Conservation (phyloP, 1,140 invertebrate species). For the Trichonephila clavipes region DNA sequence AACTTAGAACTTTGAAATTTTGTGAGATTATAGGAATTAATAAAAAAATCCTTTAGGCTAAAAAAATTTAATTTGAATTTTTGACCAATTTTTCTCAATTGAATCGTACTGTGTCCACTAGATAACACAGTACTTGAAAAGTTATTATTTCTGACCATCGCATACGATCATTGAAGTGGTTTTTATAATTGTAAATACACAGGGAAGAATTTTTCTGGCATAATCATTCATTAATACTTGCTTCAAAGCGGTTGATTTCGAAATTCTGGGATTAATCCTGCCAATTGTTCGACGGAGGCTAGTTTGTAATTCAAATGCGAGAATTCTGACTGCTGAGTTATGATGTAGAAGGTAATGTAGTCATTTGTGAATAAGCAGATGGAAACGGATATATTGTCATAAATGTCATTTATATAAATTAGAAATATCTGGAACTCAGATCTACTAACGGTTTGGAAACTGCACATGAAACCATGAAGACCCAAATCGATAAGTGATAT, state of each 20-base stretch:
- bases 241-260: background rate
- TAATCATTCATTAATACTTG: no score
- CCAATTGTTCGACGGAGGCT: background rate
- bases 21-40: no score
- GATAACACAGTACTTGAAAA: no score
- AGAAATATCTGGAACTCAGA: constrained; percentile 5
- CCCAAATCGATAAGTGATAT: background rate
- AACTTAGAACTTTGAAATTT: no score
- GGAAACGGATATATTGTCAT: constrained; percentile 34
- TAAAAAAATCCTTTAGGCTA: no score
- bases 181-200: no score
- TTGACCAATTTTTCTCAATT: no score
- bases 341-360: background rate
- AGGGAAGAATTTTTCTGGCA: no score
- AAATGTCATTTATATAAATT: constrained; percentile 39
- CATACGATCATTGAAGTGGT: no score
- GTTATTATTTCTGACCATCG: no score
- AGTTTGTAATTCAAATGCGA: background rate
- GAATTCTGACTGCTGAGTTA: background rate
- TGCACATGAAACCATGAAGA: background rate
- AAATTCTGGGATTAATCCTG: background rate
- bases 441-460: background rate
- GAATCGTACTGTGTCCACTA: no score
- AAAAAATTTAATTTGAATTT: no score
- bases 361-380: constrained; percentile 38